Conservation (phyloP, 2,797 vertebrate species). For the Syngnathus rostellatus region DNA sequence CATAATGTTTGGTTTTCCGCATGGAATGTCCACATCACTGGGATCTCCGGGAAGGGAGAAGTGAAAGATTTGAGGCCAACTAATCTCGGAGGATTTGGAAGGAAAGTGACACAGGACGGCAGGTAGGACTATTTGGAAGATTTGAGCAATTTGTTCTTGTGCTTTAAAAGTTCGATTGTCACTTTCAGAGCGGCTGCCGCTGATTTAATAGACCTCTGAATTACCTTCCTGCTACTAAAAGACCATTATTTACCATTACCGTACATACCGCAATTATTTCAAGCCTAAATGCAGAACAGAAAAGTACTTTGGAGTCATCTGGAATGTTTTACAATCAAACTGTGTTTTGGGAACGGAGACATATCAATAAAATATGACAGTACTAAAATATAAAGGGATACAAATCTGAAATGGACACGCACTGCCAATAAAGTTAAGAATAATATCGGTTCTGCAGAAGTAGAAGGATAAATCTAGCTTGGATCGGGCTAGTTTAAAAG, state of each 20-base stretch:
- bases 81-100: constrained; percentile 42
- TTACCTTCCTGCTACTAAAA: neutral
- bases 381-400: neutral
- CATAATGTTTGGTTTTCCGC: constrained; percentile 90
- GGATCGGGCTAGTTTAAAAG: neutral
- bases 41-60: constrained; percentile 64
- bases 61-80: constrained; percentile 36
- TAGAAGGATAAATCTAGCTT: neutral
- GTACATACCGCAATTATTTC: neutral
- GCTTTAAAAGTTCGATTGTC: constrained; percentile 3
- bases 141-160: neutral
- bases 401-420: neutral
- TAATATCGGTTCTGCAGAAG: neutral
- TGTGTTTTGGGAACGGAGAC: neutral
- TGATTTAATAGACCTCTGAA: neutral
- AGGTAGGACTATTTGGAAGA: constrained; percentile 52
- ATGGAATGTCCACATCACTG: constrained; percentile 83
- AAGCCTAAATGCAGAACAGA: neutral
- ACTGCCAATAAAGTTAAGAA: neutral
- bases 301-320: neutral
- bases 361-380: neutral
- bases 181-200: neutral
- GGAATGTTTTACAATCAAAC: neutral
- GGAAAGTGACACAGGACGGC: constrained; percentile 32
- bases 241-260: too few species aligned